A percentile compares a stretch with the other conserved stretches of the same genome.
These are phyloP conservation scores for Ophiodon elongatus DNA, from an alignment of 2,113 vertebrate species.

Conservation along the genomic window DNA sequence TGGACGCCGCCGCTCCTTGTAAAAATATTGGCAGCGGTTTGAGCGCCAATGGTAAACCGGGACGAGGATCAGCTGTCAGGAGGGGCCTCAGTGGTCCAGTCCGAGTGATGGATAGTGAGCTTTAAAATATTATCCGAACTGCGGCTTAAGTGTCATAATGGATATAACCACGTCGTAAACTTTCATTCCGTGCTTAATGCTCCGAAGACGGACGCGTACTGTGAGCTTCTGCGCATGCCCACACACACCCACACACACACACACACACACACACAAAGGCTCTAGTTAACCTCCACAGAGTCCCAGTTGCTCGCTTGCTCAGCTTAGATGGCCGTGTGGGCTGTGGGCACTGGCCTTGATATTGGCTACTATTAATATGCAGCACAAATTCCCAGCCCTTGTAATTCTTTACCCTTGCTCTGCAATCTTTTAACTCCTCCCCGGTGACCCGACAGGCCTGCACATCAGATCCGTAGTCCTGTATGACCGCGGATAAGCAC, in stretches of 20 bases:
- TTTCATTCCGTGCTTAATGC: constrained; percentile 63
- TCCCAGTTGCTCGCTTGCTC: constrained; percentile 53
- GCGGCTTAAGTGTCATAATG: constrained; percentile 61
- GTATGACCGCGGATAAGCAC: constrained; percentile 48
- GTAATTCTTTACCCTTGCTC: constrained; percentile 57
- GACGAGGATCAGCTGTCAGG: constrained; percentile 23
- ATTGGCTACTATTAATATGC: constrained; percentile 55
- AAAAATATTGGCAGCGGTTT: constrained; percentile 57
- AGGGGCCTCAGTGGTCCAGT: constrained; percentile 20
- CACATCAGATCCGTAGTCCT: constrained; percentile 55
- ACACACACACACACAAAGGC: not conserved
- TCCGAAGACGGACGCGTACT: constrained; percentile 25
- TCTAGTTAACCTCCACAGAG: constrained; percentile 56
- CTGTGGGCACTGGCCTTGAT: constrained; percentile 42
- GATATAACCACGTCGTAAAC: constrained; percentile 64
- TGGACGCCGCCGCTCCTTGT: constrained; percentile 38
- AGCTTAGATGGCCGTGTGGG: constrained; percentile 58
- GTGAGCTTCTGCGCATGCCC: constrained; percentile 35
- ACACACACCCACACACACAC: not conserved
- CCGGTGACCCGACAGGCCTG: constrained; percentile 29
- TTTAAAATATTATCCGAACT: constrained; percentile 65
- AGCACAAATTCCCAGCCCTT: constrained; percentile 53
- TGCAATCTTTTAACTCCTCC: constrained; percentile 53
- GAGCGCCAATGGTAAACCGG: constrained; percentile 46
- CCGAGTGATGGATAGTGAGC: constrained; percentile 39